phyloP scores from a whole-genome alignment of 1,140 invertebrate species.

The Neodiprion virginianus region DNA sequence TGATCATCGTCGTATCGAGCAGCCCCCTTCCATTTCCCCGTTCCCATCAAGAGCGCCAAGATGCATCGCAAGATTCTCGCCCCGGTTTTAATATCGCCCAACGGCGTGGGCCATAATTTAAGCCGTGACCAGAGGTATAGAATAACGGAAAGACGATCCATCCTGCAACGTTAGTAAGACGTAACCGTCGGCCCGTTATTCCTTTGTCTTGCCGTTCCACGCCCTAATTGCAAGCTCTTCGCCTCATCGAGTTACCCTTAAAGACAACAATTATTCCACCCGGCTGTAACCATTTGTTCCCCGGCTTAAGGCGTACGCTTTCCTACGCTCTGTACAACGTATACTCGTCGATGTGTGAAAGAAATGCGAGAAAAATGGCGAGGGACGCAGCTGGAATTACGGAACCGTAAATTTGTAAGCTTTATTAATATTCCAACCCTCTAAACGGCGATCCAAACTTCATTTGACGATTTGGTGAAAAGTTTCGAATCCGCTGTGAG shows the following conservation, averaged over 20 bases:
- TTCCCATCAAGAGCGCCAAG: background rate
- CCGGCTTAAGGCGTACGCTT: too few relatives aligned
- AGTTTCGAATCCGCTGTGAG: too few relatives aligned
- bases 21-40: background rate
- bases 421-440: too few relatives aligned
- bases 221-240: background rate
- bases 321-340: too few relatives aligned
- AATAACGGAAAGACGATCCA: background rate
- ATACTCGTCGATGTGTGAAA: too few relatives aligned
- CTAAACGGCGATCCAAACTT: too few relatives aligned
- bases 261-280: background rate
- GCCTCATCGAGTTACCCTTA: background rate
- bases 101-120: background rate
- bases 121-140: background rate
- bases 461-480: too few relatives aligned
- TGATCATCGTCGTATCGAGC: background rate
- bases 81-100: background rate
- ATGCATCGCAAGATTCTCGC: constrained; percentile 1
- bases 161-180: background rate
- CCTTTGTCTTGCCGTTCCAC: background rate
- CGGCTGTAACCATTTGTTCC: background rate
- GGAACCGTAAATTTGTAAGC: too few relatives aligned
- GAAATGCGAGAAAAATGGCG: too few relatives aligned
- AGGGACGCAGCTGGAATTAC: too few relatives aligned
- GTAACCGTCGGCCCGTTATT: background rate